Conservation (phyloP, 2,888 invertebrate species). For the Cinara cedri region DNA sequence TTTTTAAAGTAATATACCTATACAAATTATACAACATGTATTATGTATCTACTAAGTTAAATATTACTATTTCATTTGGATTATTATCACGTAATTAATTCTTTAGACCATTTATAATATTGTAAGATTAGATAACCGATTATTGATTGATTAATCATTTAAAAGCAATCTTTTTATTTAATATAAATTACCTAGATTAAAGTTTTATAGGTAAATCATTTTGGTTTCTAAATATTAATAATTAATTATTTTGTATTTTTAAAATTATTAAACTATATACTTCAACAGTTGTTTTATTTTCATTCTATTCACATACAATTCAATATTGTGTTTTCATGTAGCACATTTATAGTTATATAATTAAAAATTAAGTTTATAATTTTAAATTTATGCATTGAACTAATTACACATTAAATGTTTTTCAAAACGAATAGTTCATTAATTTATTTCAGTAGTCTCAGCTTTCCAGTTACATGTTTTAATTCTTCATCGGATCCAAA, state of each 20-base stretch:
- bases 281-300: not conserved
- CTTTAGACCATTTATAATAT: constrained; percentile 28
- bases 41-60: constrained; percentile 29
- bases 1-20: constrained; percentile 44
- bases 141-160: not conserved
- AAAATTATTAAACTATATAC: constrained; percentile 9
- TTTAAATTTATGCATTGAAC: constrained; percentile 14
- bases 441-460: constrained; percentile 40
- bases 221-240: constrained; percentile 30
- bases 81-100: constrained; percentile 23
- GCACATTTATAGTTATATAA: constrained; percentile 41
- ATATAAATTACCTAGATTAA: constrained; percentile 40
- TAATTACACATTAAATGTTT: constrained; percentile 38
- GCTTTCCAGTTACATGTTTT: constrained; percentile 45
- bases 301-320: constrained; percentile 25
- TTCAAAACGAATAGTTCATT: constrained; percentile 12
- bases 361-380: constrained; percentile 5
- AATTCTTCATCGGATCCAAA: constrained; percentile 38
- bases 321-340: constrained; percentile 28
- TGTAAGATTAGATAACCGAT: constrained; percentile 14
- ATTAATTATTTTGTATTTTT: constrained; percentile 34
- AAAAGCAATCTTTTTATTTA: constrained; percentile 5
- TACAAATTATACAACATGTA: too few species aligned
- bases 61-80: constrained; percentile 36
- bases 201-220: constrained; percentile 24